A percentile compares a stretch with the other conserved stretches of the same genome.
These are phyloP conservation scores for Brienomyrus brachyistius DNA, from an alignment of 2,113 vertebrate genomes.

Conservation along the genomic window DNA sequence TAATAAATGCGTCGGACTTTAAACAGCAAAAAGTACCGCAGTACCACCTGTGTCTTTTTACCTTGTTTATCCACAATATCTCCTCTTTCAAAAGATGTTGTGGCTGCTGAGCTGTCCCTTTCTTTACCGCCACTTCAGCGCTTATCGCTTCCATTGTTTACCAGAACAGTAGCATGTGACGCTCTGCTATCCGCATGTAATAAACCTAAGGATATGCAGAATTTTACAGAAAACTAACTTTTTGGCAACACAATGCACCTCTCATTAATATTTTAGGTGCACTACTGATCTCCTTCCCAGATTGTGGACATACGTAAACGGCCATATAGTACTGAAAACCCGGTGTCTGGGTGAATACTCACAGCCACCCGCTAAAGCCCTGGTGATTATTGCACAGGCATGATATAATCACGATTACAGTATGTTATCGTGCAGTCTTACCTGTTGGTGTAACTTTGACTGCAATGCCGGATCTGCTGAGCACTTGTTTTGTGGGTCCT, in stretches of 20 bases:
- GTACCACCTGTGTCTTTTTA: neutral
- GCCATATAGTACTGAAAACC: neutral
- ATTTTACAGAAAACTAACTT: neutral
- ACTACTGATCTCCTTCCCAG: neutral
- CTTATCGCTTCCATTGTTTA: neutral
- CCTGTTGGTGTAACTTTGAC: neutral
- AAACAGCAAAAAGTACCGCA: neutral
- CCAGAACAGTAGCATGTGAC: neutral
- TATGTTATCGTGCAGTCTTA: neutral
- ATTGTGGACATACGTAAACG: neutral
- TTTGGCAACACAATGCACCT: neutral
- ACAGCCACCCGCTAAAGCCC: neutral
- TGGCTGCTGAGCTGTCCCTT: neutral
- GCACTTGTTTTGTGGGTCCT: neutral
- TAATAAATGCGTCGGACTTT: neutral
- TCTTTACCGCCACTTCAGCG: neutral
- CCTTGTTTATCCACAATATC: neutral
- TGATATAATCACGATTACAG: neutral
- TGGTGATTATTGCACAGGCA: neutral
- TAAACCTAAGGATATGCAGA: neutral
- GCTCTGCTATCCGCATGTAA: neutral
- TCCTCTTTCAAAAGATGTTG: neutral
- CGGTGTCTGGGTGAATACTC: neutral
- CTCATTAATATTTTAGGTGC: neutral
- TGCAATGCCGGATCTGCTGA: neutral